Percentiles rank a stretch among this genome's conserved stretches.
Evolutionary conservation across 1,140 invertebrate species (phyloP).

Genomic region (Oncopodura yosiiana): DNA sequence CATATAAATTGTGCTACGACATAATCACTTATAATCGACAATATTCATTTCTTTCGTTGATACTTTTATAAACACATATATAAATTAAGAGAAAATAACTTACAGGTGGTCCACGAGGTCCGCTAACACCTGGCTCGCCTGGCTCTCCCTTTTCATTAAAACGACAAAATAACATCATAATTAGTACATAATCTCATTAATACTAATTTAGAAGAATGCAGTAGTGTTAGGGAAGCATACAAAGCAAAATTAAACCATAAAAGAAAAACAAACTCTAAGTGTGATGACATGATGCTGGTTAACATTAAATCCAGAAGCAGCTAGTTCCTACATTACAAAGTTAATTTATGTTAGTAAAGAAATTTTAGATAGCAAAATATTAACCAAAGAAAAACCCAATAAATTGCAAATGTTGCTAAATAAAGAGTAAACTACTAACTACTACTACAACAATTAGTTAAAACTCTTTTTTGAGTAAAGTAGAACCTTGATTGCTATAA

Average conservation of each 20-base stretch:
- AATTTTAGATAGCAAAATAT: not conserved
- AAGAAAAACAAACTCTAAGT: constrained; percentile 24
- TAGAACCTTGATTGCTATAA: constrained; percentile 84
- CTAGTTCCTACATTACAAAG: constrained; percentile 27
- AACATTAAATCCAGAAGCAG: constrained; percentile 33
- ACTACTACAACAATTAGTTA: not conserved
- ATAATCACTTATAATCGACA: too few relatives aligned
- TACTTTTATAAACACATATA: too few relatives aligned
- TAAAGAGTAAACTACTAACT: not conserved
- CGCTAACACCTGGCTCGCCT: constrained; percentile 77
- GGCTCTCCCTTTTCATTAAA: constrained; percentile 81
- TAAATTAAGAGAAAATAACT: too few relatives aligned
- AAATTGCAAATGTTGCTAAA: not conserved
- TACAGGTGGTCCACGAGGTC: constrained; percentile 55
- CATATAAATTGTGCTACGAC: too few relatives aligned
- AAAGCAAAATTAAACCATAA: not conserved
- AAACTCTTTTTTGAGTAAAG: not conserved
- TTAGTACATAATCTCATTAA: not conserved
- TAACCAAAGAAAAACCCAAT: not conserved
- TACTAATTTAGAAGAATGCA: not conserved
- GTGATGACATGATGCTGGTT: constrained; percentile 33
- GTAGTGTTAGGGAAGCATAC: not conserved
- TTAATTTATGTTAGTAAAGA: not conserved
- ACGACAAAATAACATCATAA: constrained; percentile 14
- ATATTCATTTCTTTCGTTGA: too few relatives aligned